Percentiles rank a stretch among this genome's conserved stretches.
phyloP scores from a whole-genome alignment of 2,113 vertebrate species.

The Aphelocoma coerulescens region DNA sequence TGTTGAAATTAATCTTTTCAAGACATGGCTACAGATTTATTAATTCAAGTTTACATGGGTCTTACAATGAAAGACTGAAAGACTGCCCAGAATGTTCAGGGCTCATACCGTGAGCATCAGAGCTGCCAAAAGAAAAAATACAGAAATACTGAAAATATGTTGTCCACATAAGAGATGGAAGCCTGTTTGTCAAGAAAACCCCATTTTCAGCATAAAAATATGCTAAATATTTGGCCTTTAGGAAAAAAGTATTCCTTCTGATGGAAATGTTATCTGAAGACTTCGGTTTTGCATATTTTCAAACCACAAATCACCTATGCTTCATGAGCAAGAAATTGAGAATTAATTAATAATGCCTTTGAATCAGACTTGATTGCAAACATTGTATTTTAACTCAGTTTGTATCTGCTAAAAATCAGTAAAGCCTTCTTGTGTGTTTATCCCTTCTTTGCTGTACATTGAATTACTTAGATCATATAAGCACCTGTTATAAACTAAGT shows the following conservation, averaged over 20 bases:
- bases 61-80: not conserved
- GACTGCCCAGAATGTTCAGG: not conserved
- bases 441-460: not conserved
- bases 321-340: not conserved
- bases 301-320: not conserved
- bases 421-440: not conserved
- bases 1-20: not conserved
- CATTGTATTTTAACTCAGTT: not conserved
- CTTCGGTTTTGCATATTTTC: not conserved
- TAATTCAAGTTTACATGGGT: not conserved
- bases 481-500: not conserved
- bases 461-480: not conserved
- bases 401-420: not conserved
- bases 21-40: not conserved
- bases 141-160: not conserved
- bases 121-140: not conserved
- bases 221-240: not conserved
- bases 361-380: not conserved
- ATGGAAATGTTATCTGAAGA: not conserved
- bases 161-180: not conserved
- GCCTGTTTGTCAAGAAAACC: not conserved
- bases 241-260: not conserved
- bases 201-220: not conserved
- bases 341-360: not conserved
- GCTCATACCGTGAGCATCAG: not conserved